phyloP scores from a whole-genome alignment of 2,888 invertebrate species.

The Aphidoletes aphidimyza region DNA sequence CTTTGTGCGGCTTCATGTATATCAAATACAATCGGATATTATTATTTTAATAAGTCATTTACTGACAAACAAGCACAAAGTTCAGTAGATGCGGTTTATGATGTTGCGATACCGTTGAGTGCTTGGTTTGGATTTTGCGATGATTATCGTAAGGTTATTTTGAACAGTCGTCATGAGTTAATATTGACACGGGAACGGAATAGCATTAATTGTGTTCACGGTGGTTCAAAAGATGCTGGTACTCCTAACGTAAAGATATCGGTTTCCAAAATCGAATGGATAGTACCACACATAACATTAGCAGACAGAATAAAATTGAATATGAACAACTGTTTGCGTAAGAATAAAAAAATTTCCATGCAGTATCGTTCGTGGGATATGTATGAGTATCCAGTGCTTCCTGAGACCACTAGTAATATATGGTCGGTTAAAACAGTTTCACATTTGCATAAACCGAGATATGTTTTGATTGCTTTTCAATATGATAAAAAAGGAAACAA shows the following conservation, averaged over 20 bases:
- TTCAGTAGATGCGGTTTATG: conserved; percentile 58
- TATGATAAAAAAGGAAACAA: conserved; percentile 61
- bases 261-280: conserved; percentile 59
- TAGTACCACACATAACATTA: conserved; percentile 57
- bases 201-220: conserved; percentile 60
- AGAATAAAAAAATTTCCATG: conserved; percentile 53
- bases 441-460: conserved; percentile 63
- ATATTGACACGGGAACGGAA: conserved; percentile 61
- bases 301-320: conserved; percentile 56
- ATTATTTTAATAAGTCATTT: not conserved
- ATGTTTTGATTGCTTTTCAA: conserved; percentile 63
- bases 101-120: conserved; percentile 61
- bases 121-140: conserved; percentile 62
- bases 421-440: conserved; percentile 62
- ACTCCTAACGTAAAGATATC: conserved; percentile 55
- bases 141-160: conserved; percentile 63
- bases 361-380: conserved; percentile 57
- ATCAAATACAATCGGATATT: conserved; percentile 14
- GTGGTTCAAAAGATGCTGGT: conserved; percentile 56
- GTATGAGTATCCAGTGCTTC: conserved; percentile 56
- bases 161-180: conserved; percentile 64
- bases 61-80: conserved; percentile 51
- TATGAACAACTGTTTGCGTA: conserved; percentile 55
- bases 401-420: conserved; percentile 60
- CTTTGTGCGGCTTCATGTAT: conserved; percentile 61